Evolutionary conservation across 1,140 invertebrate genomes (phyloP), one percentile per base, ranked within the genome.

Genomic region (Phymastichus coffea): DNA sequence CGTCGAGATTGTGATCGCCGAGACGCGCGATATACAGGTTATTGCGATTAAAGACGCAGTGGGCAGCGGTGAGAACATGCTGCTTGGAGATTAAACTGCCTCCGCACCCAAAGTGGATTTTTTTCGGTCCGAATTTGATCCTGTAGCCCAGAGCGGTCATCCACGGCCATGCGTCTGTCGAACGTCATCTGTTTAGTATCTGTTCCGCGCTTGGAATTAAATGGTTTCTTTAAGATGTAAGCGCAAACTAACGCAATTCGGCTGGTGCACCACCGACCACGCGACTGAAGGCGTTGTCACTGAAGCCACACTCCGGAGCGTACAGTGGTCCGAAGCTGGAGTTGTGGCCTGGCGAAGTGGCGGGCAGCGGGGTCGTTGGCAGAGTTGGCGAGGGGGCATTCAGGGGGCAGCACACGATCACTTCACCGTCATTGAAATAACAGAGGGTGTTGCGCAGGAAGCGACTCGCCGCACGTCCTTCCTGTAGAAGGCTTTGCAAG

Each of bases 61-160:
- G 93, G 0, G 84, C 91, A 4, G 93, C 92, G 1, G 93, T 94
- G 3, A 95, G 62, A 1, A 94, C 81, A 71, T 93, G 92, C 9
- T 81, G 76, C 0, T 80, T 65, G 12, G 86, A 87, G 43, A 96
- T 84, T 0, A 95, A 79, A 25, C 88, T 86, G n/a, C 88, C 93
- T 0, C 89, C 93, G 73, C 93, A 96, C 38, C 28, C 28, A n/a
- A n/a, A n/a, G n/a, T n/a, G n/a, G n/a, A n/a, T n/a, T n/a, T n/a
- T n/a, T n/a, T n/a, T n/a, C 1, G 77, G 75, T 63, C 75, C 77
- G n/a, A 79, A 65, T 19, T 65, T 66, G 63, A 79, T 76, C 53
- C 66, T 70, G 75, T 88, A 91, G 0, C 88, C 88, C 26, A 92
- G 75, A 2, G 85, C 83, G 0, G 84, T 84, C 49, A 90, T 82